Evolutionary conservation across 2,888 invertebrate species (phyloP), one percentile per base, ranked within the genome.

Genomic region (Acronicta alni): DNA sequence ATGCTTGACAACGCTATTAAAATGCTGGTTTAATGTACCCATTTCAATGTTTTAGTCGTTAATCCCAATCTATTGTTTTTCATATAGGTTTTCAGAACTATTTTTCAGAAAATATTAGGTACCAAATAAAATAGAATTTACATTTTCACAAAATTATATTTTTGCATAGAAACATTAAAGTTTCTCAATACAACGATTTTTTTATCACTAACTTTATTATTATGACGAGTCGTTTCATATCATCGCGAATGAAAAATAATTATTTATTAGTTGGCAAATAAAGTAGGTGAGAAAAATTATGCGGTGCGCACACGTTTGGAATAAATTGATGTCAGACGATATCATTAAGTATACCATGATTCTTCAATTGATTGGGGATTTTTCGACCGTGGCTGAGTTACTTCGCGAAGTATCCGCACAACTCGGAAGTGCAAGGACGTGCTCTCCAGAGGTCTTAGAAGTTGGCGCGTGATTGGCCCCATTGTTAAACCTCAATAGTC

Each of bases 381-480:
- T 85, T 83, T 80, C 71, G 66, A 71, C 57, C 53, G 77, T 77
- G 78, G 61, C 67, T 68, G 82, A 77, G 78, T 80, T 76, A 75
- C 74, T 73, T 71, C 60, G 69, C 75, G 79, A 83, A 84, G 85
- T 84, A 81, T 80, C 79, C 80, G 79, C 73, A 74, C 70, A 83
- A 88, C 82, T 88, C 85, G 87, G 86, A 87, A 85, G 88, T 84
- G 78, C 67, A 77, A 79, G 82, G 83, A 92, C 92, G 91, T 92
- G 93, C 87, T 85, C 79, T 78, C 56, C 67, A 83, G 87, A 86
- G 89, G 86, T 86, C 86, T 85, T 79, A 81, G 81, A 86, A 90
- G 85, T 91, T 89, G 84, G 83, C 80, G 85, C 86, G 83, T 93
- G 93, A 93, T 93, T 93, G 93, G 88, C 86, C 82, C 88, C 83